phyloP scores from a whole-genome alignment of 2,888 invertebrate species.

The Idaea dimidiata region DNA sequence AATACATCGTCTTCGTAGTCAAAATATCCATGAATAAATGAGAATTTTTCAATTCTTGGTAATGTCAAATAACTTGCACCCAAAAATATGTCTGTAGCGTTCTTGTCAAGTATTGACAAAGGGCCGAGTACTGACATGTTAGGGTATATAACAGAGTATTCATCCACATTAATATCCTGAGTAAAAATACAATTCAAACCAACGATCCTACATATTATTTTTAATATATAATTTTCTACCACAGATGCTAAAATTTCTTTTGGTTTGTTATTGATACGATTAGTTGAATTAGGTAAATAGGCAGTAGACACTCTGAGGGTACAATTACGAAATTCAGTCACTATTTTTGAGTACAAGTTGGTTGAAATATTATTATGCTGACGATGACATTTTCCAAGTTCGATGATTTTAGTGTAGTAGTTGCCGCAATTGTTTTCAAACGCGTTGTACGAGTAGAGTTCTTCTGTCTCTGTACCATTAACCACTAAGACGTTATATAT shows the following conservation, averaged over 20 bases:
- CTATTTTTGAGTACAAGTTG: neutral
- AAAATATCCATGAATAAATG: conserved; percentile 40
- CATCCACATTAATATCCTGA: neutral
- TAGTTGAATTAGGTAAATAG: neutral
- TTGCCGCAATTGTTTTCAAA: neutral
- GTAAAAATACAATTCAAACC: neutral
- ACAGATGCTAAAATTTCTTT: neutral
- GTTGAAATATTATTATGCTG: neutral
- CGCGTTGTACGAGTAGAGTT: neutral
- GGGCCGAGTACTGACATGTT: conserved; percentile 42
- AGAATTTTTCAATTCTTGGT: conserved; percentile 35
- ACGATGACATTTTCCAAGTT: neutral
- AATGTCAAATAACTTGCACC: conserved; percentile 37
- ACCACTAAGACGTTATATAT: neutral
- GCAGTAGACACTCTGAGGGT: neutral
- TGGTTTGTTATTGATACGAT: neutral
- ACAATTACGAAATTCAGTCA: neutral
- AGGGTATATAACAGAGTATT: conserved; percentile 29
- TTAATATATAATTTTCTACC: neutral
- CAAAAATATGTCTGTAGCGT: conserved; percentile 32
- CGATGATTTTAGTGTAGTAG: neutral
- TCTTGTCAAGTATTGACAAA: conserved; percentile 29
- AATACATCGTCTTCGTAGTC: conserved; percentile 43
- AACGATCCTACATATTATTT: neutral
- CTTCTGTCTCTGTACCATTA: neutral